These are phyloP conservation scores for Drosophila bocki DNA, from an alignment of 1,140 invertebrate species.

Conservation along the genomic window DNA sequence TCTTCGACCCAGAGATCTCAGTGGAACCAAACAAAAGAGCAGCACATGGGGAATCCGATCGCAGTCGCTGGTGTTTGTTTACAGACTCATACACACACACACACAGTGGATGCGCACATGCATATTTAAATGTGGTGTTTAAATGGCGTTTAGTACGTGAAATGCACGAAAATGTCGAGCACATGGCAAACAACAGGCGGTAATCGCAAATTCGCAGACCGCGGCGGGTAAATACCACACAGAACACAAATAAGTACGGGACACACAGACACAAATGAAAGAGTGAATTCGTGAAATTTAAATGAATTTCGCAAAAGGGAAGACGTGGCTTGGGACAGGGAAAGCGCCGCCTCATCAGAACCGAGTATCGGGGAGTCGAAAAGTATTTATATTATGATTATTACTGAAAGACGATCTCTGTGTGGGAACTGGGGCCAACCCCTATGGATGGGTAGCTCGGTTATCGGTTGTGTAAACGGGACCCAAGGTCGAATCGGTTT, in stretches of 20 bases:
- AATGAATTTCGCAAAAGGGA: conserved; percentile 30
- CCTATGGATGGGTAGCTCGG: neutral
- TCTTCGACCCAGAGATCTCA: conserved; percentile 23
- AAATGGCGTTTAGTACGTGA: conserved; percentile 61
- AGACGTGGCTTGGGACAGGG: conserved; percentile 30
- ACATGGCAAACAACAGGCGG: conserved; percentile 45
- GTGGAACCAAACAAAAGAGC: conserved; percentile 18
- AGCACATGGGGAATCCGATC: conserved; percentile 51
- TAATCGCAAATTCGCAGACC: conserved; percentile 48
- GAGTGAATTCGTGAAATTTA: conserved; percentile 56
- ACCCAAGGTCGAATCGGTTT: conserved; percentile 39
- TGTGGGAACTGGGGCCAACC: conserved; percentile 40
- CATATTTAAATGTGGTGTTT: conserved; percentile 55
- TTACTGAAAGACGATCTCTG: conserved; percentile 50
- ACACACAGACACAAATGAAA: conserved; percentile 7
- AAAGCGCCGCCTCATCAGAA: conserved; percentile 41
- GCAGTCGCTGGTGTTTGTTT: conserved; percentile 52
- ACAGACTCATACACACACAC: conserved; percentile 40
- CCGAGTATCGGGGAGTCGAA: conserved; percentile 2
- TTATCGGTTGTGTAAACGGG: conserved; percentile 19
- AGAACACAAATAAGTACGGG: conserved; percentile 24
- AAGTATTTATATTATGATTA: conserved; percentile 35
- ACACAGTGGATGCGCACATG: conserved; percentile 29
- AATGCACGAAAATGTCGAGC: conserved; percentile 53
- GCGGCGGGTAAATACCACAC: conserved; percentile 42